Base-by-base conservation (phyloP, 2,888 invertebrate genomes). In the Lepidonotus clava region DNA sequence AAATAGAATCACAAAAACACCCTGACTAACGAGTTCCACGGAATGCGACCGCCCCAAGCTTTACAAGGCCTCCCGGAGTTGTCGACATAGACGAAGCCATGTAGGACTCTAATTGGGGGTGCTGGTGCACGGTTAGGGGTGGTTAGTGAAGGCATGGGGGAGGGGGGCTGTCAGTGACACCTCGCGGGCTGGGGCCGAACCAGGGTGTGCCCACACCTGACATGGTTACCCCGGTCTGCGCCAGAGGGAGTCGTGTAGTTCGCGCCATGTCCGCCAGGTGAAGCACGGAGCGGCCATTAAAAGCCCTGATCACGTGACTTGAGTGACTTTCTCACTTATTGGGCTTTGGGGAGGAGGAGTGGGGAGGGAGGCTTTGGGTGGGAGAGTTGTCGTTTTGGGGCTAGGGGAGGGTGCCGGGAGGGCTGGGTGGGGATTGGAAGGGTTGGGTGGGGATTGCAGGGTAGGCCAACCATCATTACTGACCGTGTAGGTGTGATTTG, bases 231-330 rank as follows among this genome's bases (percentile, higher is more conserved):
- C n/a, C n/a, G n/a, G n/a, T n/a, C n/a, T n/a, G 8, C 46, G 46
- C 46, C 18, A 18, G 8, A 46, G 8, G 46, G 8, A 11, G 46
- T 11, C 46, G 18, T 46, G 46, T 46, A 24, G 71, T 36, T 34
- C 38, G 38, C 1, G 71, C 36, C 36, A 11, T 71, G 38, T 71
- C 66, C 66, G 71, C 71, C 38, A 71, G 71, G 71, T 34, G 71
- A 1, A 34, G 14, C 71, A 71, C 36, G 34, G 71, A 0, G 28
- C 5, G 18, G 38, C 24, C 71, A 71, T 71, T 71, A 36, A 38
- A 38, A 14, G 61, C 61, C 1, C 21, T 71, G 71, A 71, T 71
- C 71, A 71, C 36, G 71, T 71, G 71, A 71, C 71, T 11, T 32
- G 34, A 18, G 8, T 34, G 38, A 34, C 5, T 36, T 71, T 14